Evolutionary conservation across 2,113 vertebrate genomes (phyloP).

Genomic region (Phalacrocorax brasilianus): DNA sequence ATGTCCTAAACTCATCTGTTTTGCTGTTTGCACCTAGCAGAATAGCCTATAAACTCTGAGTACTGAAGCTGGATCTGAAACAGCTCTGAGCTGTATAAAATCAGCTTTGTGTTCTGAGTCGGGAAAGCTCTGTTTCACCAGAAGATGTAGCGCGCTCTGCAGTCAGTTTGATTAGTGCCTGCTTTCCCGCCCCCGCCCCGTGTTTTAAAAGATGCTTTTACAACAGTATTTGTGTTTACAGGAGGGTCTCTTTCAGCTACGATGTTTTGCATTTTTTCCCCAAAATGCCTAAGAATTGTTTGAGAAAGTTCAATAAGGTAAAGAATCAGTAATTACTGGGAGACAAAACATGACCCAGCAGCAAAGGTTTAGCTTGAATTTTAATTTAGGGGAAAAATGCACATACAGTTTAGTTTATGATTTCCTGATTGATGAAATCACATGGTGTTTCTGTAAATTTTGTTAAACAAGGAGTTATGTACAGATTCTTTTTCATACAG

Average conservation of each 20-base stretch:
- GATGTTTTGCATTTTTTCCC: neutral
- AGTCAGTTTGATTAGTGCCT: neutral
- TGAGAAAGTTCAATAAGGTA: neutral
- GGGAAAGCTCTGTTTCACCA: neutral
- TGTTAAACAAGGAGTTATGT: neutral
- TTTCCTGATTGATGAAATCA: neutral
- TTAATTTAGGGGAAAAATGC: neutral
- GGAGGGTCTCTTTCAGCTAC: neutral
- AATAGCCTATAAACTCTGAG: neutral
- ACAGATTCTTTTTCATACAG: neutral
- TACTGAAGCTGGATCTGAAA: neutral
- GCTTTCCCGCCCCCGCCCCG: neutral
- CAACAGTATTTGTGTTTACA: neutral
- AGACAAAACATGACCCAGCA: neutral
- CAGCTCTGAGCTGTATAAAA: neutral
- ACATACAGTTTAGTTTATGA: neutral
- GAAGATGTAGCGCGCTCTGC: conserved; percentile 25
- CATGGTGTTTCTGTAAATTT: neutral
- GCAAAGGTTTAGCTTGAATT: neutral
- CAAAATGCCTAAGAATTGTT: neutral
- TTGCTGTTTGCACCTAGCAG: neutral
- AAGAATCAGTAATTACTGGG: neutral
- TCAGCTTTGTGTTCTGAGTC: neutral
- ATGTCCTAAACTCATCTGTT: fast-evolving
- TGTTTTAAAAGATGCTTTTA: neutral